Percentiles rank a stretch among this genome's conserved stretches.
These are phyloP conservation scores for Habrosyne pyritoides DNA, from an alignment of 2,888 invertebrate genomes.

Conservation along the genomic window DNA sequence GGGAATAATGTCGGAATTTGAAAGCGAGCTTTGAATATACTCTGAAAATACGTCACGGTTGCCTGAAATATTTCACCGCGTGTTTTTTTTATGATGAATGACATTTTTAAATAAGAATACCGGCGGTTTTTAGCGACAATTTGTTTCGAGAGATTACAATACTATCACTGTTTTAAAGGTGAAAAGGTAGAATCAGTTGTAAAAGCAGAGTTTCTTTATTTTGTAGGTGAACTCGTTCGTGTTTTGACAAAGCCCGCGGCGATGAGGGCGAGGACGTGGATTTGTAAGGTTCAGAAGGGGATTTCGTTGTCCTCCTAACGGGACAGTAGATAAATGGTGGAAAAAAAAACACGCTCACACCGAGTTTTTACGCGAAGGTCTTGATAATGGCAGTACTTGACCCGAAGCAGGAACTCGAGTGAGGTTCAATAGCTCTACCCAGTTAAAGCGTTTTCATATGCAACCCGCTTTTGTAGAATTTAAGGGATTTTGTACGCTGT, in stretches of 20 bases:
- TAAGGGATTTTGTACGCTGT: slow-evolving; percentile 22
- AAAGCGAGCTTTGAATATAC: slow-evolving; percentile 21
- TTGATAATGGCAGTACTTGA: slow-evolving; percentile 61
- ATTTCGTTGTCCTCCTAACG: slow-evolving; percentile 46
- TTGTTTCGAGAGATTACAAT: not conserved
- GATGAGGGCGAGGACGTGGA: slow-evolving; percentile 34
- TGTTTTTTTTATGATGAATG: slow-evolving; percentile 20
- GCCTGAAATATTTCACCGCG: slow-evolving; percentile 15
- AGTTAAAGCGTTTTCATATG: slow-evolving; percentile 35
- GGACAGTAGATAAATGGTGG: slow-evolving; percentile 50
- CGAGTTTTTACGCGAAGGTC: slow-evolving; percentile 51
- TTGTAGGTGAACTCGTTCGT: slow-evolving; percentile 37
- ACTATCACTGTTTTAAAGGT: not conserved
- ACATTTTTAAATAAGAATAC: slow-evolving; percentile 10
- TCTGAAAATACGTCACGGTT: slow-evolving; percentile 23
- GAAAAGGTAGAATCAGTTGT: slow-evolving; percentile 13
- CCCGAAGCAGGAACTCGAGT: slow-evolving; percentile 45
- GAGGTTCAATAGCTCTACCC: slow-evolving; percentile 34
- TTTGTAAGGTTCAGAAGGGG: slow-evolving; percentile 53
- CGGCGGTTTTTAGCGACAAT: not conserved
- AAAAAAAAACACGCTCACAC: slow-evolving; percentile 45
- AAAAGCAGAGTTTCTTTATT: slow-evolving; percentile 28
- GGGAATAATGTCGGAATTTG: slow-evolving; percentile 23
- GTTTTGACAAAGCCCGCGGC: slow-evolving; percentile 43
- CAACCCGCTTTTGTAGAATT: slow-evolving; percentile 28